Evolutionary conservation across 2,888 invertebrate species (phyloP).

Genomic region (Peribatodes rhomboidaria): DNA sequence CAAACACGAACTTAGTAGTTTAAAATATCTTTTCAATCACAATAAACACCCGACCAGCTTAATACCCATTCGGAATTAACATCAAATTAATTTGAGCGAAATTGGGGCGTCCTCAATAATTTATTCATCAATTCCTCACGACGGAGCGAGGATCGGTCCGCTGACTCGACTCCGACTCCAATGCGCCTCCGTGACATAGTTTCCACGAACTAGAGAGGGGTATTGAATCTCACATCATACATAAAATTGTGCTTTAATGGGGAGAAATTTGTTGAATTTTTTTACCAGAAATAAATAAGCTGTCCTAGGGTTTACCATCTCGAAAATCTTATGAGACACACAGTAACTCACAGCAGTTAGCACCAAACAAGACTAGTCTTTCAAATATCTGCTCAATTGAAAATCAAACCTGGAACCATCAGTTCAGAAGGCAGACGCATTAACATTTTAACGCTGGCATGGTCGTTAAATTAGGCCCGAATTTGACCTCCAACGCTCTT

Average conservation of each 20-base stretch:
- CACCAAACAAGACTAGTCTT: too few relatives aligned
- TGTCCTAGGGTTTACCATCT: too few relatives aligned
- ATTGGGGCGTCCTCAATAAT: constrained; percentile 46
- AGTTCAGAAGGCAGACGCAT: background rate
- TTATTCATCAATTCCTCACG: constrained; percentile 50
- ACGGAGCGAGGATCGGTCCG: constrained; percentile 32
- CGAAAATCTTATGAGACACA: too few relatives aligned
- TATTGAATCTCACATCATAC: background rate
- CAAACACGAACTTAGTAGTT: background rate
- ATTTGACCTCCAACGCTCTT: background rate
- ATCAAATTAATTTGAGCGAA: constrained; percentile 40
- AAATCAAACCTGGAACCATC: background rate
- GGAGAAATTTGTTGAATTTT: too few relatives aligned
- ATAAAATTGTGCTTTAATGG: too few relatives aligned
- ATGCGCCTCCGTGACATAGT: constrained; percentile 46
- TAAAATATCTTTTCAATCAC: constrained; percentile 17
- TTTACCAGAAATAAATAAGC: too few relatives aligned
- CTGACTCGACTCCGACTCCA: constrained; percentile 5
- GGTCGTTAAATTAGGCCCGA: too few relatives aligned
- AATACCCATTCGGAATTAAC: constrained; percentile 29
- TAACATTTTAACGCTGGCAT: background rate
- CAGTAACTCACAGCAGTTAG: too few relatives aligned
- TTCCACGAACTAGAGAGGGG: constrained; percentile 29
- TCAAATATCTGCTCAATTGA: too few relatives aligned
- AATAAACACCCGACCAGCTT: constrained; percentile 26